phyloP scores from a whole-genome alignment of 2,888 invertebrate species.

The Eremobia ochroleuca region DNA sequence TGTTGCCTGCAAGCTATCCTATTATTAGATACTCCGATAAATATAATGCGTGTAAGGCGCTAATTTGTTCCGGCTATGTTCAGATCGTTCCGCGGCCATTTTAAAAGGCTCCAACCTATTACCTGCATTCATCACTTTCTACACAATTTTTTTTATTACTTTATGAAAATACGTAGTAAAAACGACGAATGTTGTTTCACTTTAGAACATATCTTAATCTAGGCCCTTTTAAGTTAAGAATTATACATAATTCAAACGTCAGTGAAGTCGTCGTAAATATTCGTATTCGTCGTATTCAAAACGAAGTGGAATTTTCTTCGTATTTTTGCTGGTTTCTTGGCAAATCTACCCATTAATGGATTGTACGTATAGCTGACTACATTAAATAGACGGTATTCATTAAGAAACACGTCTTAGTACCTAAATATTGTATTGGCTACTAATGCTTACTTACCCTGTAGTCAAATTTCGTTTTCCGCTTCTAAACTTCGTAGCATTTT shows the following conservation, averaged over 20 bases:
- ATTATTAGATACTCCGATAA: conserved; percentile 64
- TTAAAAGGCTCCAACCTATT: conserved; percentile 33
- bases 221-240: neutral
- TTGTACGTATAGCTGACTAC: neutral
- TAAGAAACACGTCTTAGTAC: neutral
- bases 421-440: neutral
- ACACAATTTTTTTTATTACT: neutral
- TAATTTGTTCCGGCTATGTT: conserved; percentile 65
- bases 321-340: neutral
- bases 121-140: conserved; percentile 29
- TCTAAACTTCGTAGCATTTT: neutral
- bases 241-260: neutral
- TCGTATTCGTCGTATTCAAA: too few species aligned
- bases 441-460: conserved; percentile 1
- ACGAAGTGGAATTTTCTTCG: neutral
- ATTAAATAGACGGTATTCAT: neutral
- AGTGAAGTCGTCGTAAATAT: neutral
- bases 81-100: conserved; percentile 41
- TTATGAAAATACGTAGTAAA: too few species aligned
- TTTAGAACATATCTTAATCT: neutral
- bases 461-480: neutral
- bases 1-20: conserved; percentile 58
- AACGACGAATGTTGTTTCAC: neutral
- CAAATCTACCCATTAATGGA: neutral
- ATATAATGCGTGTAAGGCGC: conserved; percentile 59